Base-by-base conservation (phyloP, 2,113 vertebrate genomes). In the Hystrix brachyura region DNA sequence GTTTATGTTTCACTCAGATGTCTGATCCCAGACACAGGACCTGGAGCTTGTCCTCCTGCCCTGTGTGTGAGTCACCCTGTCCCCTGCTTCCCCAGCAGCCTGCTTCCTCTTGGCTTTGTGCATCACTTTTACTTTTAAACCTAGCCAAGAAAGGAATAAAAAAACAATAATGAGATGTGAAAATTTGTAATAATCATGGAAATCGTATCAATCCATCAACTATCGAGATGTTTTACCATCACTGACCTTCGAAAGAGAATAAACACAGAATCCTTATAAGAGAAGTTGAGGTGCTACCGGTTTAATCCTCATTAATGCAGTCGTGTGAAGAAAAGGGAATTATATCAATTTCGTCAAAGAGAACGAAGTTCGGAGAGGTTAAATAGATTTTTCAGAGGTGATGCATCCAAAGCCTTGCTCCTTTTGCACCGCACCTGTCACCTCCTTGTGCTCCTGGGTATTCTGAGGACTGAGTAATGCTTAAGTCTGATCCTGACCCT, bases 341-440 rank as follows among this genome's bases (percentile, higher is more conserved):
- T 57, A 2, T 69, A n/a, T 94, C 48, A 76, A 53, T 93, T 95
- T 65, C 71, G 23, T n/a, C 71, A 62, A 69, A 91, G 65, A 57
- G 92, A 91, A 81, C n/a, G n/a, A 65, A 62, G 67, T 67, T 80
- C 7, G 48, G 25, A 80, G 13, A 46, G 11, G 43, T 46, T 76
- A 92, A 46, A 51, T 59, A 76, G 9, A 32, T 67, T 48, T 84
- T 14, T 67, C 29, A 29, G 51, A 55, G n/a, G 29, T 4, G 18
- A 29, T 57, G 5, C 29, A 19, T 74, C 8, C 12, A 59, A 76
- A 72, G 51, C 38, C 14, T 13, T 88, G 32, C 32, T 83, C 27
- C 27, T 76, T 90, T 90, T 46, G 12, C 1, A 29, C 1, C 1
- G 23, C 1, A 13, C 1, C 1, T 1, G 5, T n/a, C 17, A n/a